Evolutionary conservation across 2,888 invertebrate species (phyloP), one percentile per base, ranked within the genome.

Genomic region (Priocnemis perturbator): DNA sequence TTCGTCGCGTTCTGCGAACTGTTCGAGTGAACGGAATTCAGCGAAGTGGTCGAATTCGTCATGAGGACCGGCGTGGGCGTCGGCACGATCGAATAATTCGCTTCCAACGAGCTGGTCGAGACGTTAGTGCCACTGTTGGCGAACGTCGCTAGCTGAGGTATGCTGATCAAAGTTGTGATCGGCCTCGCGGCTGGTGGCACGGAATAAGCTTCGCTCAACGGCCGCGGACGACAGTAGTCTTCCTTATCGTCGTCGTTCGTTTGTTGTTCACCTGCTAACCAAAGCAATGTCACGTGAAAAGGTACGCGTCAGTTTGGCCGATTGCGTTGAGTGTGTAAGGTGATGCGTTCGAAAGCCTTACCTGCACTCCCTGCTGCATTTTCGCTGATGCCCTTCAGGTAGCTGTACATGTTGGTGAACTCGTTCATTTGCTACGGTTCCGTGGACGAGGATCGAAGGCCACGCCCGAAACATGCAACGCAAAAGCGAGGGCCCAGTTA

Each of bases 341-440:
- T 5, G 7, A 37, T 3, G 7, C 2, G 14, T 11, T 37, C 1
- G 1, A 1, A 11, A 11, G 4, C 7, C 20, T 56, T 50, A 80
- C 80, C 73, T 63, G 74, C 60, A 19, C 74, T n/a, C 37, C 14
- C 37, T 37, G 72, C 69, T 68, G 73, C 81, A 65, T 79, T 83
- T 72, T 93, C 92, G 48, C 93, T 93, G 89, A 95, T 94, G 75
- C 95, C 95, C 89, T 95, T 96, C 83, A 96, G 91, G 87, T 95
- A 95, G 83, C 95, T 94, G 87, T 96, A 96, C 93, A 96, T 95
- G 85, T 94, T 95, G 60, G 95, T 94, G 85, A 96, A 94, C 88
- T 96, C 95, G 88, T 95, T 95, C 91, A 96, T 96, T 93, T 95
- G 94, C 94, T 95, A 91, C 59, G 91, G 91, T 76, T 60, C 64